These are phyloP conservation scores for Sternotherus odoratus DNA, from an alignment of 2,797 vertebrate genomes.

Conservation along the genomic window DNA sequence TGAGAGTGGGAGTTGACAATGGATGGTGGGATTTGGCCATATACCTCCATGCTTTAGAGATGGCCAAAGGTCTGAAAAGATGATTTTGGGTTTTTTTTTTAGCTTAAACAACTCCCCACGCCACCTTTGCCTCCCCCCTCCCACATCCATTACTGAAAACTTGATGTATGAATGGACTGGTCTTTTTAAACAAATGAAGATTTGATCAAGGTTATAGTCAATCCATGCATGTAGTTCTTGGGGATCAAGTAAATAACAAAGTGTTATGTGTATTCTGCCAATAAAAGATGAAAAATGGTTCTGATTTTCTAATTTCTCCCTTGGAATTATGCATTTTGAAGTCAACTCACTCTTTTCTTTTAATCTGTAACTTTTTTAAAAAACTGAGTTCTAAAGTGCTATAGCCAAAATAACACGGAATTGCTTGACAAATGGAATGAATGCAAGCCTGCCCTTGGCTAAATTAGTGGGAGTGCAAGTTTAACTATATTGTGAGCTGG, in stretches of 20 bases:
- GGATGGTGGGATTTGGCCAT: constrained; percentile 46
- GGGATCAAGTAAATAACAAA: constrained; percentile 69
- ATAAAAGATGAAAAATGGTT: constrained; percentile 62
- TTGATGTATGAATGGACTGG: constrained; percentile 45
- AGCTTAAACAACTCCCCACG: constrained; percentile 31
- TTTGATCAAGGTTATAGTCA: constrained; percentile 65
- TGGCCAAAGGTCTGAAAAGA: constrained; percentile 68
- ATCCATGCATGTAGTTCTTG: constrained; percentile 53
- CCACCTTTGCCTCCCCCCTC: neutral
- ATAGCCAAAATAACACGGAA: constrained; percentile 64
- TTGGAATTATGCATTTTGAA: constrained; percentile 66
- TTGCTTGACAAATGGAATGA: constrained; percentile 64
- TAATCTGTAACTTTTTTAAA: constrained; percentile 20
- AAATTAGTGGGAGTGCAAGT: constrained; percentile 49
- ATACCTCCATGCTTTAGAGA: constrained; percentile 54
- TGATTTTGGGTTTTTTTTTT: constrained; percentile 36
- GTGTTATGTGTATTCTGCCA: constrained; percentile 46
- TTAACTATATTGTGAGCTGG: constrained; percentile 52
- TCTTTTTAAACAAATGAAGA: constrained; percentile 42
- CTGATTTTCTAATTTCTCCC: constrained; percentile 66
- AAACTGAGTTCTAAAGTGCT: constrained; percentile 68
- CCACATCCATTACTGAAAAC: constrained; percentile 54
- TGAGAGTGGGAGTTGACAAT: constrained; percentile 63
- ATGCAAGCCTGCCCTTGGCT: constrained; percentile 59
- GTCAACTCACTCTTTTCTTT: constrained; percentile 50